Base-by-base conservation (phyloP, 2,797 vertebrate genomes). In the Halcyon badia region DNA sequence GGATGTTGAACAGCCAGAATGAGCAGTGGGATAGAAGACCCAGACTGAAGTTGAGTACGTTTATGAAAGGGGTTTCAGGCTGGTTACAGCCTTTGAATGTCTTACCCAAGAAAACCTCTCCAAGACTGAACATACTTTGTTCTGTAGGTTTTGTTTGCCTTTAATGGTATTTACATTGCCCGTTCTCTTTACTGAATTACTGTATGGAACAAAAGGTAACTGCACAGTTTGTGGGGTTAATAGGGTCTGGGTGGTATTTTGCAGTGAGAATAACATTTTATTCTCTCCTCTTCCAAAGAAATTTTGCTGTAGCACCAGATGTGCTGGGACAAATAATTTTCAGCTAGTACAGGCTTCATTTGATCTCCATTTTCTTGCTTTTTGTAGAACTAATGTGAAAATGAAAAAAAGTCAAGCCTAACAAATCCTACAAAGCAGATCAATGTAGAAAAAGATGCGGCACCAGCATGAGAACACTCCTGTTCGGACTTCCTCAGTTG, bases 371-470 rank as follows among this genome's bases (percentile, higher is more conserved):
- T 60, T 95, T 91, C 66, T 70, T 75, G 48, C 54, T 76, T 91
- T 91, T 84, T 84, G 41, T 72, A 89, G 69, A 90, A 84, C 66
- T 95, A 77, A 84, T 84, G 46, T 88, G 60, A 84, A 82, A 96
- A 90, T 44, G n/a, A 76, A 75, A 89, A 54, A 56, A 66, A 54
- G 35, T 69, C 69, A 68, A 89, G 70, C 48, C 39, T 49, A 84
- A 77, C 17, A 88, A 94, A 86, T 58, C 54, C 70, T 62, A 39
- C 11, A 3, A 64, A 86, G 26, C 51, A 79, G 60, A 93, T 79
- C 5, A 26, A 6, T 19, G 51, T 66, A 39, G 51, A 52, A 88
- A 88, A 82, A 39, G 7, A 37, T 35, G 31, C 0, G 2, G n/a
- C 49, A 79, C 18, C 46, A 44, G 58, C 58, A 69, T 0, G 0